These are phyloP conservation scores for Xylocopa sonorina DNA, from an alignment of 1,140 invertebrate species.

Conservation along the genomic window DNA sequence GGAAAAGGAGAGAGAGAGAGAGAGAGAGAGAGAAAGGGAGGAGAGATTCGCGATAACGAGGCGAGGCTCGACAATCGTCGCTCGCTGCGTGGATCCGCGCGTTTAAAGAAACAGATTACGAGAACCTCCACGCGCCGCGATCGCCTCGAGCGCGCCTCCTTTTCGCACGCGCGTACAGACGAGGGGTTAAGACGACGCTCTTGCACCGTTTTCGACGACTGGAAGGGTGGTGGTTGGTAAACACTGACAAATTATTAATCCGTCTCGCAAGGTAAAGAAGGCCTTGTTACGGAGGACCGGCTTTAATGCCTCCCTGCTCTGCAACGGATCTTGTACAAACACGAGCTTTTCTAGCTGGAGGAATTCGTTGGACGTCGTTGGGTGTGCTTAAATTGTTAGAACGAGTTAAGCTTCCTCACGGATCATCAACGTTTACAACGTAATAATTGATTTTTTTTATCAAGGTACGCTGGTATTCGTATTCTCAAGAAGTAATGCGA, in stretches of 20 bases:
- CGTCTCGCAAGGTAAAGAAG: neutral
- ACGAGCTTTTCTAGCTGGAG: neutral
- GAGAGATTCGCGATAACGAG: slow-evolving; percentile 19
- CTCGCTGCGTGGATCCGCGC: neutral
- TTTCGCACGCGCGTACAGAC: neutral
- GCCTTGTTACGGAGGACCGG: slow-evolving; percentile 9
- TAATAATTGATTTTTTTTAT: too few species aligned
- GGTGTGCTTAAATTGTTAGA: neutral
- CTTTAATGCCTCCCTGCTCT: neutral
- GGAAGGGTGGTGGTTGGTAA: neutral
- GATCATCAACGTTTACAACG: too few species aligned
- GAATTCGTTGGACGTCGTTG: neutral
- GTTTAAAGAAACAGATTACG: slow-evolving; percentile 6
- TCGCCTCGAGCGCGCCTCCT: neutral
- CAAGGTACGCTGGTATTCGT: too few species aligned
- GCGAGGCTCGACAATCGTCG: neutral
- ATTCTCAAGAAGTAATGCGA: too few species aligned
- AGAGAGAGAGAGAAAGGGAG: slow-evolving; percentile 10
- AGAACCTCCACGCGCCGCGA: neutral
- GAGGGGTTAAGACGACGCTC: neutral
- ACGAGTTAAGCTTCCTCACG: too few species aligned
- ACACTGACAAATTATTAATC: slow-evolving; percentile 37
- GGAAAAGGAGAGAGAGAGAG: neutral
- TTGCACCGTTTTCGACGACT: neutral
- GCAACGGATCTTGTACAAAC: neutral